Evolutionary conservation across 2,113 vertebrate genomes (phyloP).

Genomic region (Psammodynastes pulverulentus): DNA sequence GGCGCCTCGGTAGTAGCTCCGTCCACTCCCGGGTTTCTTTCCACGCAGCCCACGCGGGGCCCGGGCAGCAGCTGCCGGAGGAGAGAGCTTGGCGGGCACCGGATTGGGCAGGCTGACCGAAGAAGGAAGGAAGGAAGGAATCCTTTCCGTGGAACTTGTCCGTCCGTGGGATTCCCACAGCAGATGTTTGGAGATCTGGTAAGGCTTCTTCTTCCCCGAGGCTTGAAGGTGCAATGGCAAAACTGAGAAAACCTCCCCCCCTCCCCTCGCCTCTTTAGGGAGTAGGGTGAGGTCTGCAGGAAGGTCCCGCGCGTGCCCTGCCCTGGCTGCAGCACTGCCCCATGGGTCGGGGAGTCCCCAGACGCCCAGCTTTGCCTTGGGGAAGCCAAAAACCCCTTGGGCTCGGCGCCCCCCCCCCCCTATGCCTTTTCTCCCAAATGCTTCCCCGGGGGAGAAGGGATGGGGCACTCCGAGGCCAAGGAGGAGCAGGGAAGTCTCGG

Average conservation of each 20-base stretch:
- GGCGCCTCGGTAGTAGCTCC: neutral
- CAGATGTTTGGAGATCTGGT: slow-evolving; percentile 14
- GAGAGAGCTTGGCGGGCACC: neutral
- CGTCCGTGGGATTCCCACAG: neutral
- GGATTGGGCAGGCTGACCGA: neutral
- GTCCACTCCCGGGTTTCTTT: neutral
- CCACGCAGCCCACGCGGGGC: neutral
- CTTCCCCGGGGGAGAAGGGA: neutral
- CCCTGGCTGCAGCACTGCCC: neutral
- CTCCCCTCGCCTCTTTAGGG: neutral
- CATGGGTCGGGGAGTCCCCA: neutral
- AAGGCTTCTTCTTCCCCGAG: neutral
- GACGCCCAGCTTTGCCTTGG: neutral
- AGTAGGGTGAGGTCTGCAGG: neutral
- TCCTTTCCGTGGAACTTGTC: neutral
- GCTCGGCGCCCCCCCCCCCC: no score
- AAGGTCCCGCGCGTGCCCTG: neutral
- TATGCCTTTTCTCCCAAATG: neutral
- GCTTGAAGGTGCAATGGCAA: neutral
- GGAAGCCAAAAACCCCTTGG: neutral
- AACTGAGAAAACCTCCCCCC: neutral
- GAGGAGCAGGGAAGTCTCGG: neutral
- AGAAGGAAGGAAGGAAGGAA: neutral
- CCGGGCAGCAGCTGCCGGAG: neutral
- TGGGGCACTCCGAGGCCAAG: neutral